phyloP scores from a whole-genome alignment of 1,140 invertebrate genomes.

The Microplitis demolitor region DNA sequence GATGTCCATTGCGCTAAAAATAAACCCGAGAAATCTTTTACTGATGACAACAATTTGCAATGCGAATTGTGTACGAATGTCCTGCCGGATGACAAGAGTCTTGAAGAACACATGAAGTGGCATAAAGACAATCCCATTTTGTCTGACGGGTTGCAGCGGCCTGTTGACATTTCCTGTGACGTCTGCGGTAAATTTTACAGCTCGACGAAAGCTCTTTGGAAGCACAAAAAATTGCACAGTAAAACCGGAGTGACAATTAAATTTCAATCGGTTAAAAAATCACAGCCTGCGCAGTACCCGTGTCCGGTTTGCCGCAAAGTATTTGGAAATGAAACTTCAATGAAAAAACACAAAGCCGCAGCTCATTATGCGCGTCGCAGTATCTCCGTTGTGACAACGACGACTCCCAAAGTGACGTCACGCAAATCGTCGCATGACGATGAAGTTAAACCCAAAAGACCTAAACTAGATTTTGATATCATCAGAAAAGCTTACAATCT shows the following conservation, averaged over 20 bases:
- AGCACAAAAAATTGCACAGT: conserved; percentile 61
- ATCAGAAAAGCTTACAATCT: conserved; percentile 21
- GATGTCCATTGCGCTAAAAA: conserved; percentile 53
- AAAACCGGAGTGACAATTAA: conserved; percentile 32
- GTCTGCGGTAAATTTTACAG: conserved; percentile 67
- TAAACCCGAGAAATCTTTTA: conserved; percentile 50
- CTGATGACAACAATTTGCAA: conserved; percentile 55
- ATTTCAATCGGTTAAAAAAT: conserved; percentile 49
- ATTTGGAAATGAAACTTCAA: conserved; percentile 61
- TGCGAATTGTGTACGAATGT: conserved; percentile 66
- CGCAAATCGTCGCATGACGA: conserved; percentile 1
- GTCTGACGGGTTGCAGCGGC: conserved; percentile 22
- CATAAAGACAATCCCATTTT: conserved; percentile 54
- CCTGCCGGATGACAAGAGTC: conserved; percentile 63
- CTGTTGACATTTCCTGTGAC: conserved; percentile 52
- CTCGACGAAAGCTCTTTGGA: conserved; percentile 56
- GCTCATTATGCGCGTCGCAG: conserved; percentile 21
- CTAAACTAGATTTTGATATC: conserved; percentile 26
- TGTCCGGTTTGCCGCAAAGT: conserved; percentile 64
- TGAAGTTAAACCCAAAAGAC: conserved; percentile 18
- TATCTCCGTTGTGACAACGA: neutral
- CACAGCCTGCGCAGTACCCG: conserved; percentile 51
- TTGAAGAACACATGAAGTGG: conserved; percentile 64
- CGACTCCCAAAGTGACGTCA: neutral
- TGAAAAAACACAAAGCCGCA: conserved; percentile 60